Base-by-base conservation (phyloP, 2,113 vertebrate species). In the Vanacampus margaritifer region DNA sequence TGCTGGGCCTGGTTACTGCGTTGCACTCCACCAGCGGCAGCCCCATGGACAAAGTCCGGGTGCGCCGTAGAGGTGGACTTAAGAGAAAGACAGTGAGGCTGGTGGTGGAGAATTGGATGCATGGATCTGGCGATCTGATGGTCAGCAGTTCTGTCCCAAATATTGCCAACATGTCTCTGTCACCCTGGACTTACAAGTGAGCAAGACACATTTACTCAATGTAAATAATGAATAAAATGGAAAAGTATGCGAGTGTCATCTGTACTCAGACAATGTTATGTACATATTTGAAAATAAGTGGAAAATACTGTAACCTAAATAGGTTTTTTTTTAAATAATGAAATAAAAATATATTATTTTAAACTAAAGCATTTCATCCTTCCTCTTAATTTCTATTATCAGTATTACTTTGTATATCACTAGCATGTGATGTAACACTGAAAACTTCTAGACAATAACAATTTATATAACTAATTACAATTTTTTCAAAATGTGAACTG, bases 111-210 rank as follows among this genome's bases (percentile, higher is more conserved):
- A 5, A 65, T 0, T 64, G 60, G 0, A 8, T 71, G 60, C 17
- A 11, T 53, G 11, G 11, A 24, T 53, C 50, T 24, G 50, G 50
- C n/a, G n/a, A 24, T 1, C 19, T 68, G 8, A 8, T 59, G 1
- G 0, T 14, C 23, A 26, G 12, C 12, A 13, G 0, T 1, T 65
- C 51, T 5, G 2, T 1, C 16, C 35, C 69, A 3, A 14, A 13
- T 41, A 56, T 79, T 0, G 75, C 83, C 73, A 86, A 66, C 60
- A 75, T 58, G 59, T 91, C 91, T 74, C 68, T 91, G 58, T 89
- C 90, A 0, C 91, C 91, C 0, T 92, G 91, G 91, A 87, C 57
- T 0, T 90, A 88, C 80, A 87, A 21, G 91, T 91, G 68, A 84
- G 62, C 1, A 16, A 24, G 13, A 36, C 35, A 35, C 23, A 56